Base-by-base conservation (phyloP, 2,113 vertebrate species). In the Perccottus glenii region DNA sequence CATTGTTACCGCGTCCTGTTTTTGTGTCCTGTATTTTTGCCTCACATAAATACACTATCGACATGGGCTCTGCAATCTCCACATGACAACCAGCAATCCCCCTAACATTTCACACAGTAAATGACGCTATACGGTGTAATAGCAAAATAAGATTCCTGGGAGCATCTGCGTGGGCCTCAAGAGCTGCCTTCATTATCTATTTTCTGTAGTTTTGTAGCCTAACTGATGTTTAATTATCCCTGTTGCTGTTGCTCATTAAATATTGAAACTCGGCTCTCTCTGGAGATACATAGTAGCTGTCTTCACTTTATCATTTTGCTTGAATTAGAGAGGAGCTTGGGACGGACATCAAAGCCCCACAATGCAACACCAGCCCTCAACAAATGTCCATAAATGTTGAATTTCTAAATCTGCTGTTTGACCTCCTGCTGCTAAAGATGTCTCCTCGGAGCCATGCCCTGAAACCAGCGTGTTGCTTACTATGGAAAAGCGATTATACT, bases 221-320 rank as follows among this genome's bases (percentile, higher is more conserved):
- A 81, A 89, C 70, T 80, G 77, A 78, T 82, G 72, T 81, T 80
- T 87, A 85, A 89, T 86, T 87, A 84, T 83, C 88, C 78, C 60
- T 82, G 77, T 81, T 56, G 67, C 74, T 73, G 71, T 67, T 59
- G 56, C 72, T 84, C 76, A 85, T 88, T 44, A 88, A 88, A 86
- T 72, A 89, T 86, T 85, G 75, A 91, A 82, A 61, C 44, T 5
- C 16, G 43, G 27, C 16, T 51, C 11, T 60, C 77, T 70, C 63
- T 11, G 52, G 52, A 71, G 80, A 64, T 67, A n/a, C 0, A 5
- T 63, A 47, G 38, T 71, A 46, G 81, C 64, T 38, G 45, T 45
- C 67, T 67, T 44, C 42, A 19, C 71, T 63, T 70, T 8, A 76
- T 64, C 60, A 55, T 72, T 46, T 77, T 73, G 58, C 60, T 38